These are phyloP conservation scores for Yponomeuta sedellus DNA, from an alignment of 2,888 invertebrate species.

Conservation along the genomic window DNA sequence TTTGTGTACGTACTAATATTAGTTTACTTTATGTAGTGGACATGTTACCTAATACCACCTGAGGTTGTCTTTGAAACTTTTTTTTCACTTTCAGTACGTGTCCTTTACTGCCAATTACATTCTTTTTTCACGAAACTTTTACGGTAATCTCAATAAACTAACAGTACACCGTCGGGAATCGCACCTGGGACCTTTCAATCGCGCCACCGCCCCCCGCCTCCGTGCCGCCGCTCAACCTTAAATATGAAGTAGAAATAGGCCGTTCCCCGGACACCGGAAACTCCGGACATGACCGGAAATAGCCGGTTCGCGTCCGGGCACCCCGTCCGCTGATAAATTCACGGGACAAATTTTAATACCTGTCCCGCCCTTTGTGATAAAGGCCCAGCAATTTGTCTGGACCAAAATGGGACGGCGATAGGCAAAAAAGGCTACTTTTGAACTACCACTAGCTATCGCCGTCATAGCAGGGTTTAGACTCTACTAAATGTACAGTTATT, in stretches of 20 bases:
- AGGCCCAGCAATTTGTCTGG: not conserved
- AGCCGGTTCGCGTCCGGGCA: not conserved
- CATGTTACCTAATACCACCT: no score
- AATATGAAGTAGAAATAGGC: not conserved
- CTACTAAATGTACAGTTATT: not conserved
- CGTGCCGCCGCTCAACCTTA: not conserved
- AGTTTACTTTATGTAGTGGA: no score
- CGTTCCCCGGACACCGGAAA: not conserved
- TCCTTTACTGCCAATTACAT: no score
- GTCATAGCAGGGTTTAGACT: not conserved
- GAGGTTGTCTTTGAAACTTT: no score
- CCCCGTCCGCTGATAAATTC: constrained; percentile 2
- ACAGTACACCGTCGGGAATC: no score
- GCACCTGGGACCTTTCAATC: no score
- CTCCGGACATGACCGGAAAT: not conserved
- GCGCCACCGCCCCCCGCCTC: no score
- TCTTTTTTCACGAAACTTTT: no score
- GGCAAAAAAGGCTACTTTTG: not conserved
- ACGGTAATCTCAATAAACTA: no score
- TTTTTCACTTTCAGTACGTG: no score
- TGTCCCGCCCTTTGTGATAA: not conserved
- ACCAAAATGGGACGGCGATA: not conserved
- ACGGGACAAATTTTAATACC: not conserved
- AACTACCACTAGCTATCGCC: not conserved
- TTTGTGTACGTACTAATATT: no score